Base-by-base conservation (phyloP, 1,140 invertebrate species). In the Tetramorium alpestre region DNA sequence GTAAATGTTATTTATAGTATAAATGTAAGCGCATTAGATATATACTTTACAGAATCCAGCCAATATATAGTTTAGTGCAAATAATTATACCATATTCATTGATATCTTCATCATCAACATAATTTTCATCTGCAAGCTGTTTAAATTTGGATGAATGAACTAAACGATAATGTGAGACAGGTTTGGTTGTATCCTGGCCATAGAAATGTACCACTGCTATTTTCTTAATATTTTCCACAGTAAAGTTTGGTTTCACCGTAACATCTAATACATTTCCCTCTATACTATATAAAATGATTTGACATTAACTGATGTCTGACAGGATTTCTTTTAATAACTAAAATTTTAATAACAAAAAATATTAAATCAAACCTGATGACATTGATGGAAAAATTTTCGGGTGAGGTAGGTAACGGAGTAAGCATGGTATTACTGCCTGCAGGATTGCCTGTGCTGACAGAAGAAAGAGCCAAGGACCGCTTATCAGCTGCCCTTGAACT, bases 151-250 rank as follows among this genome's bases (percentile, higher is more conserved):
- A 81, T 41, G 91, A 91, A 73, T 94, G 93, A 77, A 95, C 80
- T 28, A 96, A 92, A 69, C 93, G 94, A 87, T 93, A 95, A 11
- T 92, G 88, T 44, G 89, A 92, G 54, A 88, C 47, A 4, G 84
- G 8, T 88, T 90, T 94, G 22, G 87, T 91, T 44, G 86, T 75
- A 67, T 95, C 93, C 49, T 92, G 87, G 13, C 93, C 92, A 67
- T 95, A 95, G 84, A 96, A 95, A 89, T 95, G 92, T 87, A 95
- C 93, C 22, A 94, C 88, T 56, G 93, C 95, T 75, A 93, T 93
- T 58, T 87, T 91, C 81, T 96, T 96, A 4, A 95, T 86, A 82
- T 93, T 93, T 77, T 94, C 92, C 58, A 96, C 86, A 3, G 93
- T 95, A 62, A 93, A 93, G 62, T 94, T 93, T 65, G 94, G 81